Evolutionary conservation across 1,140 invertebrate genomes (phyloP), one percentile per base, ranked within the genome.

Genomic region (Tenebrio molitor): DNA sequence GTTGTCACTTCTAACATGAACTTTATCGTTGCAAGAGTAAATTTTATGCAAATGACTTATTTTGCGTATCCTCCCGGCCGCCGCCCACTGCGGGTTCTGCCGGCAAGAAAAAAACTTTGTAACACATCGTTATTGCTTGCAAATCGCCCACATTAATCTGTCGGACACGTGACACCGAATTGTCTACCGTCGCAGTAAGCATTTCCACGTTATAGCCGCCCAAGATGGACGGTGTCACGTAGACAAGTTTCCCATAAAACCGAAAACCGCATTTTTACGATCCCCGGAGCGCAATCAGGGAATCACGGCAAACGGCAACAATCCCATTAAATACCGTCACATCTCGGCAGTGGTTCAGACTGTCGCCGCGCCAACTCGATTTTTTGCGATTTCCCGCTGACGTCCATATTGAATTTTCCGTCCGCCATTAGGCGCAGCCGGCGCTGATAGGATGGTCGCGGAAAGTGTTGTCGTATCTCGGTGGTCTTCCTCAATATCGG

Each of bases 391-490:
- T 39, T 39, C 25, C 25, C 25, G 3, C 8, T 29, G 5, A 8
- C 50, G 2, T 29, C 50, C 50, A 58, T 62, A 62, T 44, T 70
- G 68, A 14, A 62, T 62, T 62, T 62, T 29, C 25, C 53, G 39
- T 70, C 36, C 46, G 33, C 34, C 68, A 39, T 70, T 70, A 71
- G 65, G 36, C 19, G 44, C 69, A 71, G 53, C 58, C 58, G 69
- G 69, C 50, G 68, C 19, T 53, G 46, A 50, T 46, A 68, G 46
- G 46, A 50, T 46, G 50, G 46, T 68, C 25, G 23, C 15, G 21
- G 50, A 29, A 58, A 58, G 50, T 58, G 23, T 58, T 58, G 50
- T 58, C 50, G 29, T 58, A 58, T 58, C 50, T 58, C 36, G 41
- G 15, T 70, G 23, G 16, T 65, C 69, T 15, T 42, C 29, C 66